Evolutionary conservation across 2,888 invertebrate genomes (phyloP), one percentile per base, ranked within the genome.

Genomic region (Schrankia costaestrigalis): DNA sequence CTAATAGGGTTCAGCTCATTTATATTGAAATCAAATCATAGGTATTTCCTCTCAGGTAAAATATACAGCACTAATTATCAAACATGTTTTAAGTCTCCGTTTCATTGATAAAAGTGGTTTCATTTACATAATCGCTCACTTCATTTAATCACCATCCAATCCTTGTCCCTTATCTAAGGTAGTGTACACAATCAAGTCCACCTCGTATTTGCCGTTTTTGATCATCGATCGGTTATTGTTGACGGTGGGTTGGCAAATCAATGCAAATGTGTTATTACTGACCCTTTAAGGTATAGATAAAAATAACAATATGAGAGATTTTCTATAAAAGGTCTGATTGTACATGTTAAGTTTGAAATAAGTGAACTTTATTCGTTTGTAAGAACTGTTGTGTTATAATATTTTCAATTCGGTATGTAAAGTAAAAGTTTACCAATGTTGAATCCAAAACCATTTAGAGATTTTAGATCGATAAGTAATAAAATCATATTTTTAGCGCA

Each of bases 71-170:
- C n/a, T n/a, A n/a, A n/a, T n/a, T n/a, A n/a, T n/a, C n/a, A n/a
- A n/a, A n/a, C n/a, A n/a, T n/a, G n/a, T 46, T 53, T 57, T 52
- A 39, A 42, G 44, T 31, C 19, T 42, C 43, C 35, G 41, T 27
- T 15, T 26, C 54, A 46, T 49, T 53, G 53, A 65, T 48, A 47
- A 43, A 32, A 26, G 41, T 34, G 38, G 28, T 40, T 54, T 53
- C 51, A 56, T 65, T 66, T 58, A 51, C 59, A 61, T 67, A 63
- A 69, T 63, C 37, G 69, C 49, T 58, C 46, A 52, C 59, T 60
- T 56, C 57, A 59, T 61, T 67, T 50, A 61, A 55, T 51, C n/a
- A 43, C 47, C 37, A 46, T 47, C 41, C 35, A 43, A 43, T 49
- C 39, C 40, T 46, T 46, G 46, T 35, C 37, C 33, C 37, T 48